phyloP scores from a whole-genome alignment of 2,797 vertebrate genomes.

The Podarcis lilfordi region DNA sequence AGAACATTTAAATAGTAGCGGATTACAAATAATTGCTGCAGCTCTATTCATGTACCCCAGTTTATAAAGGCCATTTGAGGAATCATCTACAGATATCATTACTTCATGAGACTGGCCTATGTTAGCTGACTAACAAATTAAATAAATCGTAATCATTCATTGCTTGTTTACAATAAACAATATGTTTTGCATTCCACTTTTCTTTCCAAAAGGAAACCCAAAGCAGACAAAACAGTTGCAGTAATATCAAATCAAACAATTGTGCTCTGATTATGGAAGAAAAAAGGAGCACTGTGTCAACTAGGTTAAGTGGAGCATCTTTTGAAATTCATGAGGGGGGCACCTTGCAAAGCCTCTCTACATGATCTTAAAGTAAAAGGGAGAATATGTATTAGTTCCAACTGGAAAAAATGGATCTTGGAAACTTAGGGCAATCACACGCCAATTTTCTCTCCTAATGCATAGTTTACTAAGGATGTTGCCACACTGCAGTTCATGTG shows the following conservation, averaged over 20 bases:
- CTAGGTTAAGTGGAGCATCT: neutral
- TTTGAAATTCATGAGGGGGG: too few relatives aligned
- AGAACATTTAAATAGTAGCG: slow-evolving; percentile 61
- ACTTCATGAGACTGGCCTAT: too few relatives aligned
- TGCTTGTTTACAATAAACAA: too few relatives aligned
- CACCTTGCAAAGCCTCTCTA: too few relatives aligned
- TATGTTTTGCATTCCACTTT: neutral
- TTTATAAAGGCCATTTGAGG: slow-evolving; percentile 26
- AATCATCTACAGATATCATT: neutral
- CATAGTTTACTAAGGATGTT: too few relatives aligned
- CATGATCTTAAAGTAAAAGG: neutral
- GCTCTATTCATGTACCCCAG: neutral
- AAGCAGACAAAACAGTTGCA: neutral
- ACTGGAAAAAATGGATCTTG: neutral
- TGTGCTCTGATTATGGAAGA: neutral
- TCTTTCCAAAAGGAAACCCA: neutral
- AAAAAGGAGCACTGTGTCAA: neutral
- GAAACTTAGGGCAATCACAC: neutral
- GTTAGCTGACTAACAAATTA: too few relatives aligned
- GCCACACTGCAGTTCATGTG: too few relatives aligned
- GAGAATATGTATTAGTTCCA: neutral
- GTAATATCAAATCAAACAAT: neutral
- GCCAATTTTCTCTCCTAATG: neutral
- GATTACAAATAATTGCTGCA: slow-evolving; percentile 49
- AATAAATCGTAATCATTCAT: neutral